Percentiles rank a stretch among this genome's conserved stretches.
Conservation (phyloP, 2,888 invertebrate genomes). For the Drosophila mayaguana region DNA sequence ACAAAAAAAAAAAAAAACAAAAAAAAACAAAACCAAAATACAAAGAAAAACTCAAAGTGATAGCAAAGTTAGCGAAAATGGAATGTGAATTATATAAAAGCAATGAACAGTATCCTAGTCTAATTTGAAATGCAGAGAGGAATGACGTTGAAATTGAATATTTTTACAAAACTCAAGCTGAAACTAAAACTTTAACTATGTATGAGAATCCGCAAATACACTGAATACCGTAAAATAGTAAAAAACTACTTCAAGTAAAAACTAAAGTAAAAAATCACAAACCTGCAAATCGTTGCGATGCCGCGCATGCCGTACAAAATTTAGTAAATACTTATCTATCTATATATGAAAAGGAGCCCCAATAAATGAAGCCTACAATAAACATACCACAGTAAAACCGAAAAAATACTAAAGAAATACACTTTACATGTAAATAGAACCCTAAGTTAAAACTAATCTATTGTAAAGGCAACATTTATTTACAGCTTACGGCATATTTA, state of each 20-base stretch:
- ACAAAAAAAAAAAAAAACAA: slow-evolving; percentile 16
- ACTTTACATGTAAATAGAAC: slow-evolving; percentile 68
- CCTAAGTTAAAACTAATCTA: slow-evolving; percentile 57
- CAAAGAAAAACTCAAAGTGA: slow-evolving; percentile 72
- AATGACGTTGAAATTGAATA: slow-evolving; percentile 66
- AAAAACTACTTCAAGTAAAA: slow-evolving; percentile 7
- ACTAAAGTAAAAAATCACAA: slow-evolving; percentile 18
- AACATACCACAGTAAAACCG: slow-evolving; percentile 25
- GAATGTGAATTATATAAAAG: slow-evolving; percentile 84
- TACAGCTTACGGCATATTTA: slow-evolving; percentile 71
- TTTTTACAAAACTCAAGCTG: slow-evolving; percentile 61
- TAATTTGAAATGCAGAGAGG: slow-evolving; percentile 60
- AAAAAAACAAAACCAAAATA: slow-evolving; percentile 17
- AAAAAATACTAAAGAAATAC: slow-evolving; percentile 19
- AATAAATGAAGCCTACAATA: slow-evolving; percentile 12
- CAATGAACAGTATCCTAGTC: slow-evolving; percentile 84
- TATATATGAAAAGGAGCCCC: not conserved
- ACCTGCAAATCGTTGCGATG: slow-evolving; percentile 47
- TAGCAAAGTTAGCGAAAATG: slow-evolving; percentile 79
- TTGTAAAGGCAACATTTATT: slow-evolving; percentile 67
- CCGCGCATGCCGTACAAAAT: slow-evolving; percentile 67
- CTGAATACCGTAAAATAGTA: slow-evolving; percentile 12
- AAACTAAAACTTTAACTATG: slow-evolving; percentile 49
- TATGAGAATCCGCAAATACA: slow-evolving; percentile 17
- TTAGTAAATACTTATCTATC: slow-evolving; percentile 4